Evolutionary conservation across 2,113 vertebrate genomes (phyloP).

Genomic region (Mobula hypostoma): DNA sequence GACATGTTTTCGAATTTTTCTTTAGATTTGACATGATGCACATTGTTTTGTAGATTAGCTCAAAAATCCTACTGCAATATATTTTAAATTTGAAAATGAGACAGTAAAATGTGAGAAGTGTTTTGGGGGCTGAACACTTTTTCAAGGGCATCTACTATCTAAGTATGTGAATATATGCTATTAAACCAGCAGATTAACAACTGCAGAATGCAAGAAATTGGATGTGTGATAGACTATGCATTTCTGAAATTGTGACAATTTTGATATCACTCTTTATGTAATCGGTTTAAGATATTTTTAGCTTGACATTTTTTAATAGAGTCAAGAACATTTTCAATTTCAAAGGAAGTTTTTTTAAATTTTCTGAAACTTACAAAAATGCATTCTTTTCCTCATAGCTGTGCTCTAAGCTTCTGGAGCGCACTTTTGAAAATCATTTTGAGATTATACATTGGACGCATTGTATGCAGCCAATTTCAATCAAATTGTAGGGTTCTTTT

Average conservation of each 20-base stretch:
- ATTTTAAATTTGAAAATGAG: no score
- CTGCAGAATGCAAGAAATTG: not conserved
- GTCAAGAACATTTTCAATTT: not conserved
- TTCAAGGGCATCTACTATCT: not conserved
- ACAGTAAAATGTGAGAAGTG: no score
- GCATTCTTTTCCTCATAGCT: not conserved
- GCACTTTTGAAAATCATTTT: not conserved
- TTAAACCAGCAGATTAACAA: not conserved
- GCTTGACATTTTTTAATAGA: not conserved
- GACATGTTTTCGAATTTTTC: no score
- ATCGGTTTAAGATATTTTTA: not conserved
- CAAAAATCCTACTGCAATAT: no score
- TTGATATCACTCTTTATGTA: not conserved
- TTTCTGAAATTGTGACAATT: not conserved
- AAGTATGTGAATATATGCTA: not conserved
- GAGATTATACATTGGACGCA: not conserved
- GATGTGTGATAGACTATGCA: not conserved
- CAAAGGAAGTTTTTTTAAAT: not conserved
- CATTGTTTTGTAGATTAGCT: no score
- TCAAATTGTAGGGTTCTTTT: not conserved
- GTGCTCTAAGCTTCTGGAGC: not conserved
- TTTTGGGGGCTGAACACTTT: no score
- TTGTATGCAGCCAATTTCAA: not conserved
- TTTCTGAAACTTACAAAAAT: not conserved
- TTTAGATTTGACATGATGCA: no score